Evolutionary conservation across 2,113 vertebrate species (phyloP).

Genomic region (Caranx melampygus): DNA sequence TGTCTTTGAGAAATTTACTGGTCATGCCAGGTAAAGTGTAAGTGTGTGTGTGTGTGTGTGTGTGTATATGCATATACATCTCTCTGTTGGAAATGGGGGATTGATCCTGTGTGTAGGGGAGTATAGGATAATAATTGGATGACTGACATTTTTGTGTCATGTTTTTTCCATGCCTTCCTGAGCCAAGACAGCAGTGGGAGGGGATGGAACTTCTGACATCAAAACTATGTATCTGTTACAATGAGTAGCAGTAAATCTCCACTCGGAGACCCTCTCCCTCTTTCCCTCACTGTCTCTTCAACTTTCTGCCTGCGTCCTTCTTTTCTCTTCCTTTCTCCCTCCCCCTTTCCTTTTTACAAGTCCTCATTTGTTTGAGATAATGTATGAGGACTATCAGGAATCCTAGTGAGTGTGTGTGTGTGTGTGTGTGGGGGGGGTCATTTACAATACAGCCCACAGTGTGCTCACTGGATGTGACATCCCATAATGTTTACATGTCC

Average conservation of each 20-base stretch:
- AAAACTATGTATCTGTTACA: constrained; percentile 63
- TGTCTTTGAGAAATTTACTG: constrained; percentile 41
- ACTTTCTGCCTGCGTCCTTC: constrained; percentile 12
- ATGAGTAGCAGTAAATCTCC: constrained; percentile 44
- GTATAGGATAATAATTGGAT: constrained; percentile 49
- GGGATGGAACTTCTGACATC: constrained; percentile 53
- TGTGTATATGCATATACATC: background rate
- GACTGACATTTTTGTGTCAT: constrained; percentile 53
- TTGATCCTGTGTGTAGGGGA: constrained; percentile 35
- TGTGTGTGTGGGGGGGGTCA: constrained; percentile 61
- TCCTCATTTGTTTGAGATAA: constrained; percentile 60
- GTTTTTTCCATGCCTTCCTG: constrained; percentile 35
- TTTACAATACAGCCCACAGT: constrained; percentile 48
- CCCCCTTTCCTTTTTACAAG: constrained; percentile 38
- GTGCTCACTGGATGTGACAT: constrained; percentile 46
- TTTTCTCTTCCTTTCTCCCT: constrained; percentile 15
- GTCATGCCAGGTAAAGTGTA: constrained; percentile 59
- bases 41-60: background rate
- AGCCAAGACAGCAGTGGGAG: constrained; percentile 47
- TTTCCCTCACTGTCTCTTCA: constrained; percentile 7
- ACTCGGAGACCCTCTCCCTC: background rate
- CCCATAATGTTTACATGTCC: constrained; percentile 49
- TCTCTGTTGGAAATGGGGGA: constrained; percentile 51
- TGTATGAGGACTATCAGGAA: constrained; percentile 62
- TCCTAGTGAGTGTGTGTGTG: constrained; percentile 48